phyloP scores from a whole-genome alignment of 2,888 invertebrate species.

The Phaonia tiefii region DNA sequence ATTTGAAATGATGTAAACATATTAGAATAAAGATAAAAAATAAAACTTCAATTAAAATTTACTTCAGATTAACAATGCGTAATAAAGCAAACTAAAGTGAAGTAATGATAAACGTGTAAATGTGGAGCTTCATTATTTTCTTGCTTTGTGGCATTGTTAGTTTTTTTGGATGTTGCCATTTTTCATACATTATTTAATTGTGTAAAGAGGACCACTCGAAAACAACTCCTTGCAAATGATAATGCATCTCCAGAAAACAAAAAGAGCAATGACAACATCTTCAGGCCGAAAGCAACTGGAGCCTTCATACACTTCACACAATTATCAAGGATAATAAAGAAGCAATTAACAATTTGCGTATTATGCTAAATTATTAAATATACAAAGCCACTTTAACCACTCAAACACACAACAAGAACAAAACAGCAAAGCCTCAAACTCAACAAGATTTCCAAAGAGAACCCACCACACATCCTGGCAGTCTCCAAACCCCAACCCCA shows the following conservation, averaged over 20 bases:
- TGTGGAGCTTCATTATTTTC: no score
- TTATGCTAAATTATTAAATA: constrained; percentile 39
- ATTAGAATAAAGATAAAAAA: no score
- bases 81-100: no score
- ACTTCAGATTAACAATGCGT: no score
- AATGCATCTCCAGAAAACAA: neutral
- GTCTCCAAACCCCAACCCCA: neutral
- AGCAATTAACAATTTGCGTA: constrained; percentile 39
- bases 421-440: constrained; percentile 24
- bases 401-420: constrained; percentile 9
- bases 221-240: no score
- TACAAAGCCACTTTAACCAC: constrained; percentile 40
- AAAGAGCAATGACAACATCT: constrained; percentile 23
- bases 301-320: constrained; percentile 3
- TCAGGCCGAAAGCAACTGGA: neutral
- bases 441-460: constrained; percentile 13
- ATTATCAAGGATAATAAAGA: constrained; percentile 24
- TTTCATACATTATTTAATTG: no score
- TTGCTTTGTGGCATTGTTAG: no score
- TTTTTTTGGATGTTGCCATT: no score
- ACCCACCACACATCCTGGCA: neutral
- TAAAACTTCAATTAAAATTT: no score
- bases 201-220: no score
- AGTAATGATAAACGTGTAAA: no score
- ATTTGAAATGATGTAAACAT: no score